These are phyloP conservation scores for Equus quagga DNA, from an alignment of 2,113 vertebrate species.

Conservation along the genomic window DNA sequence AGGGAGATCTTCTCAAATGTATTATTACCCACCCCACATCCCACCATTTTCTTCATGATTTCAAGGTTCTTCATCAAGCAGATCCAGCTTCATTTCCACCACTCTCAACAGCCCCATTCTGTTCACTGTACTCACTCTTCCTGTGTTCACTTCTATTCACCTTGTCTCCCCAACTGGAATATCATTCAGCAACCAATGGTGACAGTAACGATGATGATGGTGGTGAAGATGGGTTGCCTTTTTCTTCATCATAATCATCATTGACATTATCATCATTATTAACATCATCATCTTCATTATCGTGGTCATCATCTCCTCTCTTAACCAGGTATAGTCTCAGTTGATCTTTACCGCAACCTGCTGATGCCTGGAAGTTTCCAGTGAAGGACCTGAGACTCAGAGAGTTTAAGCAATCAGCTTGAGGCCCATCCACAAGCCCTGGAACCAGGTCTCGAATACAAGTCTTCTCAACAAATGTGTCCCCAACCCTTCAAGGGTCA, in stretches of 20 bases:
- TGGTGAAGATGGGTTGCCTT: neutral
- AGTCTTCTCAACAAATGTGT: neutral
- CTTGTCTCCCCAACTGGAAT: neutral
- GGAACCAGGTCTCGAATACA: neutral
- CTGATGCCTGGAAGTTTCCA: neutral
- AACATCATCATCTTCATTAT: neutral
- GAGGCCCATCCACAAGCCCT: neutral
- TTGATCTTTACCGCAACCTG: neutral
- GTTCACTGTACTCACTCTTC: accelerated
- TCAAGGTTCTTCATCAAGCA: neutral
- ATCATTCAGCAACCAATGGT: neutral
- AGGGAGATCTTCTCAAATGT: neutral
- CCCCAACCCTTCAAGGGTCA: neutral
- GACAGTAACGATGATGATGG: neutral
- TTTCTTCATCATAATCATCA: neutral
- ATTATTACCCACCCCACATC: neutral
- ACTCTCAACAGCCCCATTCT: neutral
- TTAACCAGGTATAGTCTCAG: neutral
- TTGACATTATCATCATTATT: neutral
- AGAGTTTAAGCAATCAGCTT: neutral
- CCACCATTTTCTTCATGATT: neutral
- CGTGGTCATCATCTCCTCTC: neutral
- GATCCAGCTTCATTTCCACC: neutral
- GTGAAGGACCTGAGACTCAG: neutral
- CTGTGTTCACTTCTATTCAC: neutral